A percentile compares a stretch with the other conserved stretches of the same genome.
phyloP scores from a whole-genome alignment of 2,888 invertebrate genomes.

The Orthonychiurus folsomi region DNA sequence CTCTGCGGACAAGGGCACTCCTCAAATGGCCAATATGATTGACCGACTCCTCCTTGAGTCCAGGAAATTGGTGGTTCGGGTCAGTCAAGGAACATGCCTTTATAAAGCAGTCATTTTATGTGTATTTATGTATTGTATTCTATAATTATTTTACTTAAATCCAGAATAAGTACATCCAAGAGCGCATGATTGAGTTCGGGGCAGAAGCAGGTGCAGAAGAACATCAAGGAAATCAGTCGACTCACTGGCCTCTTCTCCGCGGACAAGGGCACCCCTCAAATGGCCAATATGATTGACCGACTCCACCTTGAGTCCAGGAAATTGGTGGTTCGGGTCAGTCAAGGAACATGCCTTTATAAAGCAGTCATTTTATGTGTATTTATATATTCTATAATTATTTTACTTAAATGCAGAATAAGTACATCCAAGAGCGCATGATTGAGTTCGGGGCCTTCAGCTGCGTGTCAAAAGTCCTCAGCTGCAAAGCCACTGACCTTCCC shows the following conservation, averaged over 20 bases:
- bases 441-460: slow-evolving; percentile 55
- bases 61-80: slow-evolving; percentile 33
- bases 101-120: slow-evolving; percentile 5
- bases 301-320: slow-evolving; percentile 50
- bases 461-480: slow-evolving; percentile 52
- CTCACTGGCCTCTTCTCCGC: slow-evolving; percentile 42
- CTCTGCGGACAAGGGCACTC: slow-evolving; percentile 44
- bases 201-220: slow-evolving; percentile 46
- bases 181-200: slow-evolving; percentile 48
- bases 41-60: slow-evolving; percentile 54
- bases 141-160: no score
- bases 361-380: slow-evolving; percentile 5
- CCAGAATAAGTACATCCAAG: slow-evolving; percentile 49
- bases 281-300: slow-evolving; percentile 54
- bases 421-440: slow-evolving; percentile 49
- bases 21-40: slow-evolving; percentile 51
- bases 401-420: slow-evolving; percentile 47
- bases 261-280: slow-evolving; percentile 45
- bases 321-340: slow-evolving; percentile 26
- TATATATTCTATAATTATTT: no score
- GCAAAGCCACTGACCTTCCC: slow-evolving; percentile 49
- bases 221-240: slow-evolving; percentile 50
- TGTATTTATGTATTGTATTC: no score
- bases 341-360: background rate
- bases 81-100: slow-evolving; percentile 6